Evolutionary conservation across 2,113 vertebrate genomes (phyloP), one percentile per base, ranked within the genome.

Genomic region (Beaufortia kweichowensis): DNA sequence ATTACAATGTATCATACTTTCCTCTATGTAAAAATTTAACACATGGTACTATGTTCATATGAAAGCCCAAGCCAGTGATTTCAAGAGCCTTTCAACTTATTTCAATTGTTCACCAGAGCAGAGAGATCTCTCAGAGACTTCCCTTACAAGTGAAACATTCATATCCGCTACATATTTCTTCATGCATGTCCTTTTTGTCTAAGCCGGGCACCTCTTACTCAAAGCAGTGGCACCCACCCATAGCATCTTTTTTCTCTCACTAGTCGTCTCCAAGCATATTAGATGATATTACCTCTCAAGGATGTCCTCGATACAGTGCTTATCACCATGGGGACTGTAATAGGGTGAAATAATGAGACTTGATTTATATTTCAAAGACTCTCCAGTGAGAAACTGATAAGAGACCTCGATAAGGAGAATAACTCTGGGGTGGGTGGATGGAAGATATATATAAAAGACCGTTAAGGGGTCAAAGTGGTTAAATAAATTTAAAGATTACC

Each of bases 321-420:
- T 82, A 86, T 91, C 87, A 87, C 88, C 88, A 90, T 88, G 87
- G 89, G 88, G 88, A 91, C 89, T 76, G 88, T 89, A 89, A 87
- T 89, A 33, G 83, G 77, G 79, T 86, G 84, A 88, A 87, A 91
- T 91, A 89, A 88, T 89, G 79, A 85, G 80, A 72, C 71, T 80
- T 86, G 84, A 87, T 87, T 81, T 86, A 83, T 87, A 87, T 88
- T 90, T 89, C 85, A 90, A 85, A 87, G 82, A 72, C 67, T 87
- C 66, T 77, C 71, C 14, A 67, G 70, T 61, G 76, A 77, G 74
- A 79, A 76, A 81, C 78, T 65, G 83, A 81, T 85, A 80, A 86
- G 82, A 79, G 80, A 67, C 84, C 78, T 84, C 79, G 79, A 86
- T 82, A 71, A 75, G 66, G 67, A 68, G 56, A 24, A 63, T 69